Evolutionary conservation across 2,113 vertebrate species (phyloP).

Genomic region (Dipodomys stephensi): DNA sequence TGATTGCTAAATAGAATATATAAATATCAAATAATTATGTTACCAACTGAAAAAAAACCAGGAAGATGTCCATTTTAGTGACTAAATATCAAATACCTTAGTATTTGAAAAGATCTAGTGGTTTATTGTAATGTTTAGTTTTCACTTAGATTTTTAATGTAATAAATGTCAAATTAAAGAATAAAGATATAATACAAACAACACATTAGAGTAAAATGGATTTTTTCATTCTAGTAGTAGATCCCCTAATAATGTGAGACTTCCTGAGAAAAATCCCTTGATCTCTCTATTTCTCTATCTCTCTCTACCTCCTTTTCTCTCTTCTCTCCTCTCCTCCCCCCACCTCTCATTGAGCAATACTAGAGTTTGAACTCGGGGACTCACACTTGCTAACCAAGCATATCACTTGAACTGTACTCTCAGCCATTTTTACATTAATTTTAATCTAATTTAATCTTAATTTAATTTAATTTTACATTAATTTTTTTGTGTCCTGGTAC

Average conservation of each 20-base stretch:
- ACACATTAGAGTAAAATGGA: not conserved
- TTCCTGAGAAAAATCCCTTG: not conserved
- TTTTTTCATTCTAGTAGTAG: not conserved
- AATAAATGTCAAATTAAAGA: conserved; percentile 54
- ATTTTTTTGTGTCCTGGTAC: too few species aligned
- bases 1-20: not conserved
- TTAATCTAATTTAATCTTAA: too few species aligned
- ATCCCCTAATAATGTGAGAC: not conserved
- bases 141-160: conserved; percentile 45
- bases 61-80: conserved; percentile 11
- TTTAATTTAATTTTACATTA: too few species aligned
- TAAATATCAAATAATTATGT: conserved; percentile 31
- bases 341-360: too few species aligned
- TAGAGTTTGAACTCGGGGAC: too few species aligned
- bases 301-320: too few species aligned
- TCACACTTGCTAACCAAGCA: too few species aligned
- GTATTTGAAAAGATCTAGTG: conserved; percentile 29
- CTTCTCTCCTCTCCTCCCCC: too few species aligned
- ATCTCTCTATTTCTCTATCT: not conserved
- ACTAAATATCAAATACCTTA: conserved; percentile 44
- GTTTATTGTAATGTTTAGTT: conserved; percentile 54
- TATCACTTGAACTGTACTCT: too few species aligned
- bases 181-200: not conserved
- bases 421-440: too few species aligned
- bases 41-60: not conserved